These are phyloP conservation scores for Prionchulus punctatus DNA, from an alignment of 2,888 invertebrate species.

Conservation along the genomic window DNA sequence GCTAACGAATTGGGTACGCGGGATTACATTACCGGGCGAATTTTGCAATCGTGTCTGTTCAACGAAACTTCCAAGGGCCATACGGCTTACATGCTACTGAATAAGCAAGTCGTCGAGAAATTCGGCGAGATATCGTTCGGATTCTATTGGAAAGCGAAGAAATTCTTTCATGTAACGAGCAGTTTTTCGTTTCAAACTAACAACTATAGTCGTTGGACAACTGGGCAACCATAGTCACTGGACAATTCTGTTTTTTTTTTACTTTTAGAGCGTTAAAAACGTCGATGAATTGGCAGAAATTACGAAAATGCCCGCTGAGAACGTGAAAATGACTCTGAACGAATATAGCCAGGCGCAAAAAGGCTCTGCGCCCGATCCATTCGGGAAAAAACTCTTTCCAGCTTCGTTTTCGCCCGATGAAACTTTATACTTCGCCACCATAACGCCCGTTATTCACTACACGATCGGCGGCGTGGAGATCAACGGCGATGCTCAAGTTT, in stretches of 20 bases:
- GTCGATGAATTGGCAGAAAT: background rate
- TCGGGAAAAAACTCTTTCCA: constrained; percentile 12
- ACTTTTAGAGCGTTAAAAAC: background rate
- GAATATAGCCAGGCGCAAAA: background rate
- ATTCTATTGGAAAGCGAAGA: constrained; percentile 28
- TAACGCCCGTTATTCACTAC: constrained; percentile 26
- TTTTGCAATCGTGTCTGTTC: constrained; percentile 20
- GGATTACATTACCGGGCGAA: constrained; percentile 23
- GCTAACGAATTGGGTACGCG: constrained; percentile 25
- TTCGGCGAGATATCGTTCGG: constrained; percentile 30
- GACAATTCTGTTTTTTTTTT: background rate
- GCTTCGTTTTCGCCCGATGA: constrained; percentile 16
- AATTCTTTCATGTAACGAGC: constrained; percentile 20
- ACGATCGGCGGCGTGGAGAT: constrained; percentile 31
- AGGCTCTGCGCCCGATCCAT: constrained; percentile 2
- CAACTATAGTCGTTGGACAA: no score
- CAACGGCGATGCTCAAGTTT: constrained; percentile 16
- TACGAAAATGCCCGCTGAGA: background rate
- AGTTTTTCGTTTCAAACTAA: background rate
- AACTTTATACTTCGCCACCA: constrained; percentile 20
- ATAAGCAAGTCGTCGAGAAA: constrained; percentile 21
- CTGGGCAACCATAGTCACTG: background rate
- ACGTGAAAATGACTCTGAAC: background rate
- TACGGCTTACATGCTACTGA: constrained; percentile 23
- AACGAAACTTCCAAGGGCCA: constrained; percentile 13